Conservation (phyloP, 2,113 vertebrate species). For the Peromyscus leucopus region DNA sequence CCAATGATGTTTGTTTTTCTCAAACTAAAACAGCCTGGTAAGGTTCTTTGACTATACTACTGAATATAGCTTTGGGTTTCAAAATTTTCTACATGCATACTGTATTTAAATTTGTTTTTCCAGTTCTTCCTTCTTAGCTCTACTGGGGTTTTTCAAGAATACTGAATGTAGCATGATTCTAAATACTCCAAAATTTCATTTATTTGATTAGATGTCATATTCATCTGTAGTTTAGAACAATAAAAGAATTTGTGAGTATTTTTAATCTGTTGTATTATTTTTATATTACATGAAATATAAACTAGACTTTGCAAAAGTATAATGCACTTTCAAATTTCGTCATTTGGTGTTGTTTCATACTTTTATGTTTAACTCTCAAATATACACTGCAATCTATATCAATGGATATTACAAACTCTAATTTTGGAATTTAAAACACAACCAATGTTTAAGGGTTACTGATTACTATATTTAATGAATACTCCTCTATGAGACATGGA, state of each 20-base stretch:
- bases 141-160: background rate
- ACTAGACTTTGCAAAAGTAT: background rate
- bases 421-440: background rate
- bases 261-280: background rate
- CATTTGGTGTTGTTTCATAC: background rate
- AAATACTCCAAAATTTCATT: background rate
- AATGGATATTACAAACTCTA: background rate
- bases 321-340: background rate
- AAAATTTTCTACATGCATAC: background rate
- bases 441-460: background rate
- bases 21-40: background rate
- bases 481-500: background rate
- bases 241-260: background rate
- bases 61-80: background rate
- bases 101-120: background rate
- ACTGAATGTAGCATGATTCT: background rate
- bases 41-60: background rate
- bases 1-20: background rate
- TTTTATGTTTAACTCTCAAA: background rate
- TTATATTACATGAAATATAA: background rate
- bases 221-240: background rate
- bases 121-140: background rate
- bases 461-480: background rate
- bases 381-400: background rate
- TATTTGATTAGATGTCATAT: background rate